Conservation (phyloP, 1,140 invertebrate genomes). For the Caligus rogercresseyi region DNA sequence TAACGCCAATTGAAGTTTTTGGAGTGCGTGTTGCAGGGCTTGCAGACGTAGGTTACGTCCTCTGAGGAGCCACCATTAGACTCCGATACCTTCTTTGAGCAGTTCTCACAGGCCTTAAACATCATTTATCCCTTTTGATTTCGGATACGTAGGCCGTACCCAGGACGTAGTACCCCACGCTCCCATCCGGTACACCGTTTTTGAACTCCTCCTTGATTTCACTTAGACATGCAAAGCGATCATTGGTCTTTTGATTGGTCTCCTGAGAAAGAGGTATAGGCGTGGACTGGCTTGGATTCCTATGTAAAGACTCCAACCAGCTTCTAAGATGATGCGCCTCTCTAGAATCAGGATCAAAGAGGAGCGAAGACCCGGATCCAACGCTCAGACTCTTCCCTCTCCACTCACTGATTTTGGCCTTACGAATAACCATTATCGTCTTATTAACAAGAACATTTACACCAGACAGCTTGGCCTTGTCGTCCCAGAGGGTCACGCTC, state of each 20-base stretch:
- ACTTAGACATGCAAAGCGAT: not conserved
- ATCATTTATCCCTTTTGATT: slow-evolving; percentile 7
- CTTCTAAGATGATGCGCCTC: not conserved
- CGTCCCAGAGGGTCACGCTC: not conserved
- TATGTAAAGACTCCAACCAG: not conserved
- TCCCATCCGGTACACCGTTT: not conserved
- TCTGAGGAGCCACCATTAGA: not conserved
- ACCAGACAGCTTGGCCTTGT: not conserved
- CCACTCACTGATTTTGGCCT: slow-evolving; percentile 2
- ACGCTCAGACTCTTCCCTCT: slow-evolving; percentile 4
- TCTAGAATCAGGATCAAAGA: not conserved
- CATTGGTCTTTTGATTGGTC: not conserved
- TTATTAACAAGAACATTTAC: slow-evolving; percentile 1
- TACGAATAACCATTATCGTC: not conserved
- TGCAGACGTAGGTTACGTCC: not conserved
- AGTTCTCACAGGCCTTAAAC: slow-evolving; percentile 3
- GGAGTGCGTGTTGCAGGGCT: not conserved
- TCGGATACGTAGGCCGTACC: not conserved
- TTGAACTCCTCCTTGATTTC: not conserved
- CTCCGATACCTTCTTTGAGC: not conserved
- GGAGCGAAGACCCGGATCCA: not conserved
- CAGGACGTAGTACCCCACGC: not conserved
- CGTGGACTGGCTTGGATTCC: not conserved
- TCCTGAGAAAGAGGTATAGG: not conserved
- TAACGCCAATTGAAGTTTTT: not conserved